phyloP scores from a whole-genome alignment of 1,140 invertebrate genomes.

The Drosophila sucinea region DNA sequence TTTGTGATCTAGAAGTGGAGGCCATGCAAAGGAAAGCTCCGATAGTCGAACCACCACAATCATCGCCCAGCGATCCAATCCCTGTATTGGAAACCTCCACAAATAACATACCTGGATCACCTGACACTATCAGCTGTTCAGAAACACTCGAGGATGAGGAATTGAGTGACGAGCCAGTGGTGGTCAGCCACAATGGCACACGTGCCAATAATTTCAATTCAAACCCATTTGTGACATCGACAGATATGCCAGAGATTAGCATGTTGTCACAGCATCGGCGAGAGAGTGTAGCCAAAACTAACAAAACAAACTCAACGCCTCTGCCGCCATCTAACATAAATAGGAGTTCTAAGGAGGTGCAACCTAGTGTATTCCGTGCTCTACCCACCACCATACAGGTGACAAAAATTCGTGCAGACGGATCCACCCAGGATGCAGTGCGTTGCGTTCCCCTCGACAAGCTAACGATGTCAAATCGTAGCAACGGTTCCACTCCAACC shows the following conservation, averaged over 20 bases:
- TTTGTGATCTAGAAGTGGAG: slow-evolving; percentile 65
- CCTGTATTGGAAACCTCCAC: not conserved
- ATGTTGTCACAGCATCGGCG: not conserved
- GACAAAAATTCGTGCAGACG: slow-evolving; percentile 3
- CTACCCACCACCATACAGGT: slow-evolving; percentile 32
- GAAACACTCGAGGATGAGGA: slow-evolving; percentile 5
- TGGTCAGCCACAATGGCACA: not conserved
- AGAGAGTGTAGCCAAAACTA: not conserved
- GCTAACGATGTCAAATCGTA: slow-evolving; percentile 28
- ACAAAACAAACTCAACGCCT: not conserved
- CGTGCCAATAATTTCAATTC: not conserved
- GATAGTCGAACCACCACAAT: not conserved
- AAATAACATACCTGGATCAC: not conserved
- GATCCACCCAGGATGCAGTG: slow-evolving; percentile 26
- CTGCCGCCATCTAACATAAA: slow-evolving; percentile 3
- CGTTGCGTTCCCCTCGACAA: slow-evolving; percentile 64
- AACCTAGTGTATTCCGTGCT: slow-evolving; percentile 22
- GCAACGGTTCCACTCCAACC: slow-evolving; percentile 12
- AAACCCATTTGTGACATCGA: not conserved
- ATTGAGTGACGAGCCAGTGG: not conserved
- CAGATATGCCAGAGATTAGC: not conserved
- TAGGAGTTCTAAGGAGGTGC: slow-evolving; percentile 18
- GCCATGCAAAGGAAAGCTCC: slow-evolving; percentile 42
- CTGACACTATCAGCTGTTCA: not conserved
- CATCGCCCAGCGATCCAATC: not conserved